phyloP scores from a whole-genome alignment of 2,888 invertebrate genomes.

The Bembecia ichneumoniformis region DNA sequence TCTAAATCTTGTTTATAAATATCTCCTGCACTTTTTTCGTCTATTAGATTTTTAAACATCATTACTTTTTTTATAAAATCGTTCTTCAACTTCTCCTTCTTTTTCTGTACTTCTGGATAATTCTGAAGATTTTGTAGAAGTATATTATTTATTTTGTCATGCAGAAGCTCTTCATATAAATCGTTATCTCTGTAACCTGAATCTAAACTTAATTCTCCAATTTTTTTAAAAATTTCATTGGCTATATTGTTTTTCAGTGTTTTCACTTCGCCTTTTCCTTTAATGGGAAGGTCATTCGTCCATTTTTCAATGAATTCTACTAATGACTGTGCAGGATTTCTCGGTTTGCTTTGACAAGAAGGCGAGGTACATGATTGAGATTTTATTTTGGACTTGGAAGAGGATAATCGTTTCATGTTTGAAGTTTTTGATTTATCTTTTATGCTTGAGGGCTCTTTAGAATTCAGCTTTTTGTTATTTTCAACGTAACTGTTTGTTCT shows the following conservation, averaged over 20 bases:
- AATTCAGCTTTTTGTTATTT: not conserved
- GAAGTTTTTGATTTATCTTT: not conserved
- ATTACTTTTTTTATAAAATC: slow-evolving; percentile 27
- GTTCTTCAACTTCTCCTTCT: slow-evolving; percentile 23
- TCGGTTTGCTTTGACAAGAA: not conserved
- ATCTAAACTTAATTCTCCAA: slow-evolving; percentile 33
- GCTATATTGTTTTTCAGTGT: slow-evolving; percentile 26
- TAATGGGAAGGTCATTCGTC: slow-evolving; percentile 34
- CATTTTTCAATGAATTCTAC: slow-evolving; percentile 40
- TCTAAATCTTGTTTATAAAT: slow-evolving; percentile 36
- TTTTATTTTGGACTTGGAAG: slow-evolving; percentile 5
- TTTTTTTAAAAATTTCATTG: slow-evolving; percentile 33
- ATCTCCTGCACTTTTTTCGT: slow-evolving; percentile 28
- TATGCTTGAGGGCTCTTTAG: not conserved
- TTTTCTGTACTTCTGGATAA: slow-evolving; percentile 18
- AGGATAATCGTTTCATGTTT: not conserved
- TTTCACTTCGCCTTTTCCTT: slow-evolving; percentile 14
- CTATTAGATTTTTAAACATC: slow-evolving; percentile 24
- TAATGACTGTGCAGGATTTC: slow-evolving; percentile 19
- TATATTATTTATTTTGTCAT: slow-evolving; percentile 30
- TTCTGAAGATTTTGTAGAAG: slow-evolving; percentile 27
- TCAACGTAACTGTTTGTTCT: not conserved
- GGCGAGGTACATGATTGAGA: not conserved
- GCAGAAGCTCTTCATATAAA: slow-evolving; percentile 28
- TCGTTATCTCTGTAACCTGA: slow-evolving; percentile 26